These are phyloP conservation scores for Hassar affinis DNA, from an alignment of 2,113 vertebrate species.

Conservation along the genomic window DNA sequence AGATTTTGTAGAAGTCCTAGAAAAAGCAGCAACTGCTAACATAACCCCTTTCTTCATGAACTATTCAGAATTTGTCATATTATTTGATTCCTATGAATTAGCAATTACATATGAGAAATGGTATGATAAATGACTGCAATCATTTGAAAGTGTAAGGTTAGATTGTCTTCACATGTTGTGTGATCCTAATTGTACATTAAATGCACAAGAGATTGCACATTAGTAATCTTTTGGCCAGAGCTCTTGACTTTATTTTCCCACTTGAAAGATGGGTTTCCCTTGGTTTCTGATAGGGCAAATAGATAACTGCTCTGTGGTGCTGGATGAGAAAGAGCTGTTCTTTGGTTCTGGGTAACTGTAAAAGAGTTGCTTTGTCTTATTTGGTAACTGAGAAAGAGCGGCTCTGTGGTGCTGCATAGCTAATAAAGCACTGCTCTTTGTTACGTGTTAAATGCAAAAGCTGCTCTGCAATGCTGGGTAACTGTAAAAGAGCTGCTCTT, in stretches of 20 bases:
- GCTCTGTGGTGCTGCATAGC: neutral
- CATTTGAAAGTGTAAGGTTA: neutral
- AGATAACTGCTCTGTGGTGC: neutral
- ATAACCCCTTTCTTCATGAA: neutral
- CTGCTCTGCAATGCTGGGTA: neutral
- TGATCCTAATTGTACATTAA: too few species aligned
- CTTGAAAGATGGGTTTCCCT: neutral
- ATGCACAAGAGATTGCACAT: neutral
- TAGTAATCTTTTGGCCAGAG: neutral
- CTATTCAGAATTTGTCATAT: neutral
- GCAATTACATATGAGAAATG: neutral
- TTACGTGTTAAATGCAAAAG: neutral
- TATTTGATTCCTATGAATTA: neutral
- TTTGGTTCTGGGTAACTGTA: neutral
- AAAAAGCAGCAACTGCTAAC: neutral
- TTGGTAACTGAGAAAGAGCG: neutral
- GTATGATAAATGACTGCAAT: neutral
- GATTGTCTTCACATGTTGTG: neutral
- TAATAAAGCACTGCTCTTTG: neutral
- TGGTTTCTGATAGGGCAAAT: neutral
- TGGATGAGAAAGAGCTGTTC: neutral
- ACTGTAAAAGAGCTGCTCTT: neutral
- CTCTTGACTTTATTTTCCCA: neutral
- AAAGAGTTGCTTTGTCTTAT: neutral
- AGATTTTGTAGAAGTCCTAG: neutral